Conservation (phyloP, 2,888 invertebrate genomes). For the Eilema depressum region DNA sequence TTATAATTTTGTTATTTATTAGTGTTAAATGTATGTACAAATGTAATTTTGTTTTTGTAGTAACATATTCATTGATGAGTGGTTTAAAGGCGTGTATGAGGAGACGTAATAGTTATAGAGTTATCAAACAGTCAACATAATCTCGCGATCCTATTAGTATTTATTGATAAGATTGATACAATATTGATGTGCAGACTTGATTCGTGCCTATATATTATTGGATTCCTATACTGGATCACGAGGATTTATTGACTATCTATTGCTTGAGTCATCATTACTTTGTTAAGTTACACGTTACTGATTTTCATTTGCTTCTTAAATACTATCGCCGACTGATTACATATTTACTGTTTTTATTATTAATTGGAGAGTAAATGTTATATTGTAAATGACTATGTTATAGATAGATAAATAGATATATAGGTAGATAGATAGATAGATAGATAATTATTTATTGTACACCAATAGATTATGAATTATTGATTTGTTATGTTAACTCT, state of each 20-base stretch:
- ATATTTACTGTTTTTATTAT: not conserved
- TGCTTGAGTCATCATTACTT: too few species aligned
- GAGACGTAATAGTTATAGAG: not conserved
- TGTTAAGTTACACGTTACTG: not conserved
- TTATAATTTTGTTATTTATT: not conserved
- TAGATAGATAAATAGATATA: too few species aligned
- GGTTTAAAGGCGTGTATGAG: not conserved
- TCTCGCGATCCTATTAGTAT: too few species aligned
- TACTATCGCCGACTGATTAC: not conserved
- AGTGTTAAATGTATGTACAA: not conserved
- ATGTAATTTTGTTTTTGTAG: not conserved
- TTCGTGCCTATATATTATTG: too few species aligned
- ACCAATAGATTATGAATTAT: too few species aligned
- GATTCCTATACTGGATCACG: too few species aligned
- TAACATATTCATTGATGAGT: not conserved
- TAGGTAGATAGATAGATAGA: too few species aligned
- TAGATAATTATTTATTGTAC: too few species aligned
- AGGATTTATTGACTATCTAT: too few species aligned
- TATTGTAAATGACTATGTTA: not conserved
- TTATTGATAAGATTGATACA: too few species aligned
- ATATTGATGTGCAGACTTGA: too few species aligned
- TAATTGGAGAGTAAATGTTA: not conserved
- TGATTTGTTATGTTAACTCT: not conserved
- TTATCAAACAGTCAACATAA: too few species aligned
- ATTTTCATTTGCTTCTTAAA: not conserved